These are phyloP conservation scores for Alexandromys fortis DNA, from an alignment of 2,113 vertebrate species.

Conservation along the genomic window DNA sequence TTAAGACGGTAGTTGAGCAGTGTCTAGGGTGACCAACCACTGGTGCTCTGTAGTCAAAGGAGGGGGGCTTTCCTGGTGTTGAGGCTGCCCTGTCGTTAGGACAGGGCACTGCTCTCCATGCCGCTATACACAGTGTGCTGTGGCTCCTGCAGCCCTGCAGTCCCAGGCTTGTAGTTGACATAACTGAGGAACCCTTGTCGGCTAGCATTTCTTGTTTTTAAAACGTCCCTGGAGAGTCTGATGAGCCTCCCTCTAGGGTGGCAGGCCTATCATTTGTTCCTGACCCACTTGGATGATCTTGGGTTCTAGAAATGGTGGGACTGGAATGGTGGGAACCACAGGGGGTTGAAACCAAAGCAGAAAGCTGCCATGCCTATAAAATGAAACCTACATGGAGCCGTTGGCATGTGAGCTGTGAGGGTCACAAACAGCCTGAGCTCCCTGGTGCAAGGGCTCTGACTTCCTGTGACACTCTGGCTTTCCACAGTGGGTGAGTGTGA, in stretches of 20 bases:
- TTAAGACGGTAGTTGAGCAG: not conserved
- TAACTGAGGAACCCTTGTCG: not conserved
- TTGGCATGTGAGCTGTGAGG: not conserved
- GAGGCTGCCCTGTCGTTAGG: too few relatives aligned
- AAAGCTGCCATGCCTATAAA: not conserved
- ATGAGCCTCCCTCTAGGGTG: not conserved
- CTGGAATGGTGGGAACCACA: not conserved
- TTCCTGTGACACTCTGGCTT: not conserved
- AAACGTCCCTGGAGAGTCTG: rapidly evolving
- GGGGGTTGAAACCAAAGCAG: not conserved
- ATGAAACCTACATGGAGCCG: not conserved
- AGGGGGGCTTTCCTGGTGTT: not conserved
- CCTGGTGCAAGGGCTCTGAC: not conserved
- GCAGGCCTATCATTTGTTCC: not conserved
- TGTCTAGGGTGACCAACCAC: not conserved
- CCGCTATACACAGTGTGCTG: not conserved
- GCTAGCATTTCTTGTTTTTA: not conserved
- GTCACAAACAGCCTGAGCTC: not conserved
- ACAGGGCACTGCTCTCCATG: not conserved
- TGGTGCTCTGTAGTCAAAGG: not conserved
- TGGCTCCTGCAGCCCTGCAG: not conserved
- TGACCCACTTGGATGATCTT: not conserved
- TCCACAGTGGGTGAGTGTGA: constrained; percentile 94
- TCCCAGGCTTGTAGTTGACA: not conserved
- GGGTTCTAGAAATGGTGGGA: not conserved